These are phyloP conservation scores for Chaetura pelagica DNA, from an alignment of 2,113 vertebrate genomes.

Conservation along the genomic window DNA sequence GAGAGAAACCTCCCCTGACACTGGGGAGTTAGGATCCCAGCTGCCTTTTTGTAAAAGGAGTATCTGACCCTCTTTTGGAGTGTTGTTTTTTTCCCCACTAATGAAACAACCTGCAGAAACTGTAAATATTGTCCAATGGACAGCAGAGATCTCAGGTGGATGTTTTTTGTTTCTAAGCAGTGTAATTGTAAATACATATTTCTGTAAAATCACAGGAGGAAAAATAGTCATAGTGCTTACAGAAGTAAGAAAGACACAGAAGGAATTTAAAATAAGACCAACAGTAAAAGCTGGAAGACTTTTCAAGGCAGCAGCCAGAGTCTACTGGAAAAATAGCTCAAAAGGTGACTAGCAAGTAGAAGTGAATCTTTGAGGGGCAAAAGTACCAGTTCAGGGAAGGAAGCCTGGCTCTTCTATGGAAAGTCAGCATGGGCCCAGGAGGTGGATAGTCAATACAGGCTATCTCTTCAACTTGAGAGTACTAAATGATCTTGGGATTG, in stretches of 20 bases:
- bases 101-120: neutral
- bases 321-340: neutral
- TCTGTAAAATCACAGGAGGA: neutral
- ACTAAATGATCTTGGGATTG: neutral
- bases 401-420: neutral
- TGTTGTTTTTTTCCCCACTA: neutral
- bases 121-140: neutral
- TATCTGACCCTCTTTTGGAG: neutral
- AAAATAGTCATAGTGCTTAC: neutral
- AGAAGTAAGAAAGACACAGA: neutral
- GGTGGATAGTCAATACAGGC: neutral
- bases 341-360: neutral
- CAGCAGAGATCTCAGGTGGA: neutral
- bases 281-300: neutral
- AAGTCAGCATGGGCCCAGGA: neutral
- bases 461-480: neutral
- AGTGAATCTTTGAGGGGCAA: neutral
- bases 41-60: neutral
- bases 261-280: neutral
- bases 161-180: neutral
- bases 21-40: rapidly evolving
- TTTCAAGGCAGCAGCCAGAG: neutral
- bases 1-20: neutral
- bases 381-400: neutral
- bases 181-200: neutral